Evolutionary conservation across 2,888 invertebrate genomes (phyloP).

Genomic region (Prosopocoilus inquinatus): DNA sequence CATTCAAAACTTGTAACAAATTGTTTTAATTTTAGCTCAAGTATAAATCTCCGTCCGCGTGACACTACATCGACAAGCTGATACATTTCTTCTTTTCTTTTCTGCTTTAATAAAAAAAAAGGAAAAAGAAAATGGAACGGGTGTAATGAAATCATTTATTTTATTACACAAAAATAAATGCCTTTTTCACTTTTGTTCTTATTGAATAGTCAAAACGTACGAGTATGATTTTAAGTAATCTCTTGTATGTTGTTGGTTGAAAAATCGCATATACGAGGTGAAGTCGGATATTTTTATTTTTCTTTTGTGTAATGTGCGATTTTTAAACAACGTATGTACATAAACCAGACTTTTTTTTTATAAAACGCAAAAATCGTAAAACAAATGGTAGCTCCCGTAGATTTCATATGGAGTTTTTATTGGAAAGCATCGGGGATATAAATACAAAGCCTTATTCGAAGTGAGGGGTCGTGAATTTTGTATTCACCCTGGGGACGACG

Average conservation of each 20-base stretch:
- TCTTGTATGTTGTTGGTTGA: background rate
- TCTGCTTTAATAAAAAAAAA: background rate
- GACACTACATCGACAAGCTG: background rate
- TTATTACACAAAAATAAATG: too few species aligned
- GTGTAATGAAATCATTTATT: too few species aligned
- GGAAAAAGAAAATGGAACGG: too few species aligned
- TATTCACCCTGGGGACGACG: constrained; percentile 23
- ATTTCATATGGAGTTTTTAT: constrained; percentile 25
- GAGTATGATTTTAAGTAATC: background rate
- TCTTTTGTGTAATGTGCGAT: background rate
- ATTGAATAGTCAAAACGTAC: too few species aligned
- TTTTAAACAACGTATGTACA: background rate
- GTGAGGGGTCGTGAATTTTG: constrained; percentile 26
- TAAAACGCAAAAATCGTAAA: background rate
- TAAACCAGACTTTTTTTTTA: background rate
- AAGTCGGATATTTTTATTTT: too few species aligned
- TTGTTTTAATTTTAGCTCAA: constrained; percentile 23
- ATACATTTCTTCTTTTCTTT: background rate
- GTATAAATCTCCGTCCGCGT: background rate
- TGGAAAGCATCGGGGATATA: constrained; percentile 25
- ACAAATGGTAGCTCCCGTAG: constrained; percentile 21
- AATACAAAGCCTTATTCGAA: constrained; percentile 28
- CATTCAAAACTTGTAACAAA: constrained; percentile 23
- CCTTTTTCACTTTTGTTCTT: too few species aligned
- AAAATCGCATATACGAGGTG: background rate